phyloP scores from a whole-genome alignment of 2,797 vertebrate species.

The Pygocentrus nattereri region DNA sequence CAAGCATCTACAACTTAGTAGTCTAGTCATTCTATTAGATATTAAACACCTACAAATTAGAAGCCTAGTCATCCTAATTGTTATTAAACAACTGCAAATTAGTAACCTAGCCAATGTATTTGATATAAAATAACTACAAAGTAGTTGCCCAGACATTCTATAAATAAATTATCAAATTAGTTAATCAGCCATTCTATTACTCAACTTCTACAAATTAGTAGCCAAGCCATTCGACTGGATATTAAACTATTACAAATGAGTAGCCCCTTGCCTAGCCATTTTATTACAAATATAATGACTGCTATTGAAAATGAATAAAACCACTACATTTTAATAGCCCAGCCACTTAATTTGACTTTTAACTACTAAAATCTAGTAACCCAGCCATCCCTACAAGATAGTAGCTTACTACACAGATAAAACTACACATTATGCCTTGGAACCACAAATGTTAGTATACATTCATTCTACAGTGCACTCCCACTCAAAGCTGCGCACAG shows the following conservation, averaged over 20 bases:
- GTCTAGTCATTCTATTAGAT: background rate
- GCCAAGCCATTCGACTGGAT: background rate
- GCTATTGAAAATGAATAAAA: background rate
- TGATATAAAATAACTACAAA: background rate
- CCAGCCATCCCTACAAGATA: background rate
- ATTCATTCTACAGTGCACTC: background rate
- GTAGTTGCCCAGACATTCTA: too few relatives aligned
- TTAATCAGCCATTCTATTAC: background rate
- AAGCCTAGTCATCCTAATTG: too few relatives aligned
- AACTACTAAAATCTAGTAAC: background rate
- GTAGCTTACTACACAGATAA: background rate
- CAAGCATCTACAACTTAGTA: background rate
- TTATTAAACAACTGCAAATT: background rate
- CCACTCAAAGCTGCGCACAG: background rate
- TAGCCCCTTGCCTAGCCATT: background rate
- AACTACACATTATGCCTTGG: background rate
- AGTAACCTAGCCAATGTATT: background rate
- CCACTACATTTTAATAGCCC: background rate
- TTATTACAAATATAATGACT: background rate
- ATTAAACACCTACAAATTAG: too few relatives aligned
- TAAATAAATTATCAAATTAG: background rate
- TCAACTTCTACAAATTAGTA: background rate
- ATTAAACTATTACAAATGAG: background rate
- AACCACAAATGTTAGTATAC: background rate
- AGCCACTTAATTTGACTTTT: too few relatives aligned